phyloP scores from a whole-genome alignment of 2,113 vertebrate species.

The Erinaceus europaeus region DNA sequence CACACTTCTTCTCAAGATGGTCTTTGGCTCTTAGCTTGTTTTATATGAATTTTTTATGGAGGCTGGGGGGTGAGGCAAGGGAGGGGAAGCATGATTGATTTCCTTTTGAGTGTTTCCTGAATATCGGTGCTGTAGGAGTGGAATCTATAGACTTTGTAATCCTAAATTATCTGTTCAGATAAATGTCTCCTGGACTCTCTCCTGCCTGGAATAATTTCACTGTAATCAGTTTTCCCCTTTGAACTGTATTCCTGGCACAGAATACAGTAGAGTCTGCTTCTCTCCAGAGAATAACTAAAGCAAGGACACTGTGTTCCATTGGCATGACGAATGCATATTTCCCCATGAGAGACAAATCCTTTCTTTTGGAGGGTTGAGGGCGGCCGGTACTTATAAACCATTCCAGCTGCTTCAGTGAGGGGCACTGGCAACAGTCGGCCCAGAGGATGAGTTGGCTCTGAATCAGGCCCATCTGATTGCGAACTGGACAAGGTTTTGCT shows the following conservation, averaged over 20 bases:
- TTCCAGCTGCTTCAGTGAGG: constrained; percentile 47
- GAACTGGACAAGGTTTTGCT: constrained; percentile 2
- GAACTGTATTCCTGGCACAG: constrained; percentile 22
- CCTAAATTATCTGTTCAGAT: background rate
- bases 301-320: constrained; percentile 45
- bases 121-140: background rate
- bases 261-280: background rate
- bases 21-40: constrained; percentile 26
- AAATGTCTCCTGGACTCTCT: constrained; percentile 26
- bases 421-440: background rate
- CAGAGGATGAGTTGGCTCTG: constrained; percentile 1
- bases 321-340: constrained; percentile 46
- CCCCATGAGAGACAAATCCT: constrained; percentile 43
- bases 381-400: constrained; percentile 28
- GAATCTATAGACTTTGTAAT: background rate
- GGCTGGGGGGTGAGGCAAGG: no score
- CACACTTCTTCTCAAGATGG: background rate
- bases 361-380: constrained; percentile 5
- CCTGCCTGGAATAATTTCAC: constrained; percentile 20
- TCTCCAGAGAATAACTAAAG: constrained; percentile 38
- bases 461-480: background rate
- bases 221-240: background rate
- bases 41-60: constrained; percentile 19
- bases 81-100: constrained; percentile 11
- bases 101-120: background rate